Evolutionary conservation across 2,797 vertebrate genomes (phyloP).

Genomic region (Melanotaenia parkinsoni): DNA sequence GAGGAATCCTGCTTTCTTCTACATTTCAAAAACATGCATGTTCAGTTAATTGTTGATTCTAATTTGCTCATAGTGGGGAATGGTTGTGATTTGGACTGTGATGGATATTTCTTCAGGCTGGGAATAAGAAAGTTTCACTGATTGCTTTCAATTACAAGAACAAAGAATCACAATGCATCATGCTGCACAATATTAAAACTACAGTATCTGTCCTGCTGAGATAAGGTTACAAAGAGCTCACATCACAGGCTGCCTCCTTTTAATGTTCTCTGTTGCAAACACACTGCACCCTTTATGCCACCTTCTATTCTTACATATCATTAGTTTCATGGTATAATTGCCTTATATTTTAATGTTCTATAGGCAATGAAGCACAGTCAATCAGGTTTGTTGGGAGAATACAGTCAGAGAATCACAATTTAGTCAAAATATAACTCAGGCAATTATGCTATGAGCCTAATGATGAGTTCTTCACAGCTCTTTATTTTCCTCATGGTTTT

Average conservation of each 20-base stretch:
- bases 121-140: background rate
- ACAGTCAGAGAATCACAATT: no score
- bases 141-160: background rate
- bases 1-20: background rate
- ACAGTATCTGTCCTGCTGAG: background rate
- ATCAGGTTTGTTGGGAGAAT: no score
- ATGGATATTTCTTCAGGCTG: background rate
- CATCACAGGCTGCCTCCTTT: background rate
- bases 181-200: background rate
- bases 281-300: background rate
- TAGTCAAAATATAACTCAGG: no score
- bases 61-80: background rate
- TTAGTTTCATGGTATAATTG: no score
- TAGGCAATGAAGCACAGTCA: no score
- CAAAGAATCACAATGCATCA: background rate
- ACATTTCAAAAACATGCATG: conserved; percentile 1
- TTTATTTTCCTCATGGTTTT: background rate
- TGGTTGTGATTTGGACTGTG: background rate
- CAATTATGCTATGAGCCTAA: no score
- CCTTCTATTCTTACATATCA: background rate
- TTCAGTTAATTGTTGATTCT: background rate
- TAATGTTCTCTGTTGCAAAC: background rate
- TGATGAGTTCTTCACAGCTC: background rate
- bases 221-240: background rate
- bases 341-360: no score